Evolutionary conservation across 2,888 invertebrate species (phyloP).

Genomic region (Idaea straminata): DNA sequence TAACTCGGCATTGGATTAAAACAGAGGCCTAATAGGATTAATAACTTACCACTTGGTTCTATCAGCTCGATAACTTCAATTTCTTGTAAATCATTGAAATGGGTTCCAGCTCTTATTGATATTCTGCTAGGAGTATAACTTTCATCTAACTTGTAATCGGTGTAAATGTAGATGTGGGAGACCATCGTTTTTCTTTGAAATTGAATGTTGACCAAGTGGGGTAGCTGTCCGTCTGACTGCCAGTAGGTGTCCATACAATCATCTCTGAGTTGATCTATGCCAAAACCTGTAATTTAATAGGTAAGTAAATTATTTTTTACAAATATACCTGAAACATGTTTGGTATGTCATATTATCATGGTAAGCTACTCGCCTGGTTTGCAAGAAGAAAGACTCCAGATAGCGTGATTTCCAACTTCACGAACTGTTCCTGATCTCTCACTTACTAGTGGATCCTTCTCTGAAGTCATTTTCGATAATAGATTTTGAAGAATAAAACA

Average conservation of each 20-base stretch:
- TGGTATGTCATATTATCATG: not conserved
- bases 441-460: slow-evolving; percentile 71
- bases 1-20: no score
- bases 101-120: slow-evolving; percentile 95
- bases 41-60: slow-evolving; percentile 88
- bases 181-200: slow-evolving; percentile 97
- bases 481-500: not conserved
- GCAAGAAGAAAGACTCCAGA: slow-evolving; percentile 99
- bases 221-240: slow-evolving; percentile 99
- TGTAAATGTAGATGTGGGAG: slow-evolving; percentile 96
- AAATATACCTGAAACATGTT: not conserved
- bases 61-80: slow-evolving; percentile 95
- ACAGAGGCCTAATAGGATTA: not conserved
- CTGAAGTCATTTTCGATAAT: slow-evolving; percentile 49
- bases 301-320: not conserved
- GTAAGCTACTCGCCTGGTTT: slow-evolving; percentile 88
- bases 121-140: slow-evolving; percentile 98
- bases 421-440: slow-evolving; percentile 75
- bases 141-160: slow-evolving; percentile 98
- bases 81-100: slow-evolving; percentile 98
- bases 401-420: slow-evolving; percentile 95
- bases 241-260: slow-evolving; percentile 98
- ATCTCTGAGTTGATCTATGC: slow-evolving; percentile 97
- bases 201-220: slow-evolving; percentile 98
- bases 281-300: slow-evolving; percentile 86